Evolutionary conservation across 1,140 invertebrate species (phyloP), one percentile per base, ranked within the genome.

Genomic region (Pseudomyrmex cubaensis): DNA sequence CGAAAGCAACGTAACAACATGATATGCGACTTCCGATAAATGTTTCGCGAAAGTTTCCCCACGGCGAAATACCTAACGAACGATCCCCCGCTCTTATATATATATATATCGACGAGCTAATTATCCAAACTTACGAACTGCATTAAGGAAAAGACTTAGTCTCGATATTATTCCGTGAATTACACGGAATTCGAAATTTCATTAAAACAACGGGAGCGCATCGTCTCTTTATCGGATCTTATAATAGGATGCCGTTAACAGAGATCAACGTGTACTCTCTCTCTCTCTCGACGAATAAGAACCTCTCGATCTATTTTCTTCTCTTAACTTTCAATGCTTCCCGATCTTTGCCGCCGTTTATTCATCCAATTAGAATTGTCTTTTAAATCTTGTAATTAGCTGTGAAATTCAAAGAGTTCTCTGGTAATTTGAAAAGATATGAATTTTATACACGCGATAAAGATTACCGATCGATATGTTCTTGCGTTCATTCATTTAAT

Each of bases 241-340:
- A 80, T 72, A 80, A 80, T 80, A 72, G 66, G 66, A 80, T 72
- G 66, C 57, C 66, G 56, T 80, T 80, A 80, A 80, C 76, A 52
- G 56, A 80, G 76, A 80, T 80, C 66, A 80, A 80, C 44, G 66
- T 72, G 20, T 20, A 80, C 7, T 7, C 0, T 35, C 35, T 35
- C 5, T 35, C 35, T 35, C 35, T 35, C 64, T 8, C 54, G 4
- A 59, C 64, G 22, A 80, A 52, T 80, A 70, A 70, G 66, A 61
- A 80, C 70, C 76, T 72, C 66, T 50, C 76, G 20, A 59, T 80
- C 76, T 70, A 70, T 72, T 72, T 59, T 59, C 66, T 70, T 70
- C 63, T 10, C 52, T 66, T 64, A 66, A 77, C 67, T 77, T 54
- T 15, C 66, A 66, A 80, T 80, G 5, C 35, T 35, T 35, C 35